Conservation (phyloP, 2,113 vertebrate species). For the Entelurus aequoreus region DNA sequence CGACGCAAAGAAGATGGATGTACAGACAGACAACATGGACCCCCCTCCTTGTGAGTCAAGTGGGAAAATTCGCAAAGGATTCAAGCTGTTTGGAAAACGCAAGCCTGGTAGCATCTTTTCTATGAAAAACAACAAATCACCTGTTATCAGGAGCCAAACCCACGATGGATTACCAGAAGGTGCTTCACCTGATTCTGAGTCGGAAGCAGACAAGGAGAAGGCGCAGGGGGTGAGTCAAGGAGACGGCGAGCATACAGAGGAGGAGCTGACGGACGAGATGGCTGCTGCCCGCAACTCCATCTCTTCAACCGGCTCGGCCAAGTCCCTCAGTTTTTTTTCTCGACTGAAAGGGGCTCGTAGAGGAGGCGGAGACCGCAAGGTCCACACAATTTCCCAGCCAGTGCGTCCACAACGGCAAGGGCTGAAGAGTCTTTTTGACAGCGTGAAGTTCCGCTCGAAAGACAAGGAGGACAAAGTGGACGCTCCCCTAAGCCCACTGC, state of each 20-base stretch:
- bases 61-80: slow-evolving; percentile 92
- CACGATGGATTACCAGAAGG: slow-evolving; percentile 81
- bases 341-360: slow-evolving; percentile 77
- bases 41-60: slow-evolving; percentile 76
- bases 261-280: slow-evolving; percentile 53
- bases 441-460: slow-evolving; percentile 77
- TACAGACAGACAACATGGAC: slow-evolving; percentile 82
- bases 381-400: slow-evolving; percentile 75
- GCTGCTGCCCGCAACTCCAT: slow-evolving; percentile 72
- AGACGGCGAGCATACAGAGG: slow-evolving; percentile 67
- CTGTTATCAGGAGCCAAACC: slow-evolving; percentile 79
- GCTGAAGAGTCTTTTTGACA: slow-evolving; percentile 81
- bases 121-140: slow-evolving; percentile 79
- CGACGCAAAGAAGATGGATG: slow-evolving; percentile 81
- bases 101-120: slow-evolving; percentile 89
- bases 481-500: slow-evolving; percentile 73
- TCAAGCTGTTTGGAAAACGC: slow-evolving; percentile 93
- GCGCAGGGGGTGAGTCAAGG: slow-evolving; percentile 66
- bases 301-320: slow-evolving; percentile 73
- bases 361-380: slow-evolving; percentile 63
- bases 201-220: slow-evolving; percentile 53
- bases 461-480: slow-evolving; percentile 77
- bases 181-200: slow-evolving; percentile 51
- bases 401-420: slow-evolving; percentile 79
- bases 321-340: slow-evolving; percentile 87